Conservation (phyloP, 1,140 invertebrate genomes). For the Araneus ventricosus region DNA sequence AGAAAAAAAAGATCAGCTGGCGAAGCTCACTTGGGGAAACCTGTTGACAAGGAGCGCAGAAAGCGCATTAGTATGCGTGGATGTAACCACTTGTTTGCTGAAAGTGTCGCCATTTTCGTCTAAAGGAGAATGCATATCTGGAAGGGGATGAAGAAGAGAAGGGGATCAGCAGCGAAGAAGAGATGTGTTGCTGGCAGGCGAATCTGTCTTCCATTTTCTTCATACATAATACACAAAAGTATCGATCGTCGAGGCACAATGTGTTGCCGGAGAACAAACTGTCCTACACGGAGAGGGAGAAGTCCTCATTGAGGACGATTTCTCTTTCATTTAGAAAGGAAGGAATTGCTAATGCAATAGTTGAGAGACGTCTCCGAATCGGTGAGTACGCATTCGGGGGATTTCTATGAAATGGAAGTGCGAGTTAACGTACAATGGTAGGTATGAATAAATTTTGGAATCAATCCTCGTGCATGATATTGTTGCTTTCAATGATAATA, state of each 20-base stretch:
- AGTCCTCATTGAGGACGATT: not conserved
- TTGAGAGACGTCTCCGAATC: not conserved
- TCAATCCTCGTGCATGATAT: no score
- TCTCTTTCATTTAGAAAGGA: not conserved
- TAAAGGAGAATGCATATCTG: conserved; percentile 4
- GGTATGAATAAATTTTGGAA: not conserved
- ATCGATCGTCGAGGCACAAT: conserved; percentile 43
- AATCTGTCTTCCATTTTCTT: conserved; percentile 67
- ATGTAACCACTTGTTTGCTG: conserved; percentile 66
- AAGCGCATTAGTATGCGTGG: conserved; percentile 63
- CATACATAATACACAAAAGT: conserved; percentile 61
- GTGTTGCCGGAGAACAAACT: conserved; percentile 10
- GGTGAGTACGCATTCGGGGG: no score
- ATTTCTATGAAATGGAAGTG: not conserved
- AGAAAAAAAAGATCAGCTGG: not conserved
- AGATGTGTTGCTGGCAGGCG: conserved; percentile 49
- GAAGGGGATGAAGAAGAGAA: not conserved
- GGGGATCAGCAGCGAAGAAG: not conserved
- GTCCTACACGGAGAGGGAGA: not conserved
- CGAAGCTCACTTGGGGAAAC: conserved; percentile 49
- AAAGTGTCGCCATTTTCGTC: conserved; percentile 66
- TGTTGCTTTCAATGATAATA: no score
- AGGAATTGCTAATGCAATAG: not conserved
- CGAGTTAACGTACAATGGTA: not conserved
- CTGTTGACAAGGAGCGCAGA: conserved; percentile 64